phyloP scores from a whole-genome alignment of 2,113 vertebrate species.

The Eptesicus fuscus region DNA sequence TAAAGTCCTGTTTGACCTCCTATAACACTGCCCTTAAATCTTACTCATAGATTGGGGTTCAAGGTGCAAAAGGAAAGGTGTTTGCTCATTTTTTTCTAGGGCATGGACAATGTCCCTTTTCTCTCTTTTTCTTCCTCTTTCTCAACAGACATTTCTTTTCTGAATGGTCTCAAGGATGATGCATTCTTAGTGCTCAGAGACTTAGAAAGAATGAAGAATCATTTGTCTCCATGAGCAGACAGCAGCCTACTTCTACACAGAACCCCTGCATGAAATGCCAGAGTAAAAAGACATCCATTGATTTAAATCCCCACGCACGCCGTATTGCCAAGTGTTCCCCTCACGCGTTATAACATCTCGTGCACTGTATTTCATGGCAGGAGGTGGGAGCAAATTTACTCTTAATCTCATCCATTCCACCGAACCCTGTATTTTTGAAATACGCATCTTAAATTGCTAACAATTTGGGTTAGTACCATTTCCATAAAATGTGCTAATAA shows the following conservation, averaged over 20 bases:
- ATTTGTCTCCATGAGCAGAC: not conserved
- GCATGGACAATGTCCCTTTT: not conserved
- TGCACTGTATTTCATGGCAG: slow-evolving; percentile 68
- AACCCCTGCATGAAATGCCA: not conserved
- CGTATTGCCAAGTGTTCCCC: slow-evolving; percentile 36
- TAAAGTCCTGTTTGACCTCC: not conserved
- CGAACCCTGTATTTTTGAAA: slow-evolving; percentile 75
- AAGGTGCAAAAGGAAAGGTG: not conserved
- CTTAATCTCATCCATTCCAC: slow-evolving; percentile 74
- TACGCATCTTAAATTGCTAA: slow-evolving; percentile 75
- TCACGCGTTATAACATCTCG: slow-evolving; percentile 53
- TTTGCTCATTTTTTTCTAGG: not conserved
- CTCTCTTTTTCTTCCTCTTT: not conserved
- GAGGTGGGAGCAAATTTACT: slow-evolving; percentile 73
- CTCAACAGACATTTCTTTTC: not conserved
- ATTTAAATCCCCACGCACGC: slow-evolving; percentile 47
- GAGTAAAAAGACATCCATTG: not conserved
- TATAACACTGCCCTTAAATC: not conserved
- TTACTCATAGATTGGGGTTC: not conserved
- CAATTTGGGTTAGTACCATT: slow-evolving; percentile 68
- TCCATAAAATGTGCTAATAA: slow-evolving; percentile 79
- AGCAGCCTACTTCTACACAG: not conserved
- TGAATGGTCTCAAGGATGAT: not conserved
- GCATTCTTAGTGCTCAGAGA: not conserved
- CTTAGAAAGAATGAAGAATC: not conserved